phyloP scores from a whole-genome alignment of 2,888 invertebrate genomes.

The Drosophila atroscutellata region DNA sequence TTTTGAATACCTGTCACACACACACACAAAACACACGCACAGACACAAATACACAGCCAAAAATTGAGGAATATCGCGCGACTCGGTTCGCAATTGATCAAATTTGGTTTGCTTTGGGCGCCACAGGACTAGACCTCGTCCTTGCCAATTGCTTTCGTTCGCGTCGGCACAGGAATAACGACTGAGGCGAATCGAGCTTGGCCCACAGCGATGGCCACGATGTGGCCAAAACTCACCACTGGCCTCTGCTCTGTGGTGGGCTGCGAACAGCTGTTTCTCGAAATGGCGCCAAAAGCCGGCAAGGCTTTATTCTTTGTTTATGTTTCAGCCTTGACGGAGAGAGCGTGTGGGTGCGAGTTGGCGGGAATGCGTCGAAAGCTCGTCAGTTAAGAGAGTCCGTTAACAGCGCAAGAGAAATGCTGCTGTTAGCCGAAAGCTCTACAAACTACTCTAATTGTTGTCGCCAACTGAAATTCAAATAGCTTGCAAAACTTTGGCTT shows the following conservation, averaged over 20 bases:
- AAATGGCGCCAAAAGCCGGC: constrained; percentile 63
- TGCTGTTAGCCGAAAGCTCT: constrained; percentile 60
- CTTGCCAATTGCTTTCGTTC: constrained; percentile 59
- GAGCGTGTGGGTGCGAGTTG: not conserved
- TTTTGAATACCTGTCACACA: constrained; percentile 41
- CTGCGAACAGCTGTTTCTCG: constrained; percentile 37
- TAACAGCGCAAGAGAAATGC: constrained; percentile 62
- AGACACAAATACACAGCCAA: constrained; percentile 36
- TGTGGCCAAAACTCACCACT: constrained; percentile 54
- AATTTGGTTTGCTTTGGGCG: constrained; percentile 21
- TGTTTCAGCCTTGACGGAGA: constrained; percentile 20
- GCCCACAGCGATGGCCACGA: constrained; percentile 32
- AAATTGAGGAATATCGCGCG: constrained; percentile 17
- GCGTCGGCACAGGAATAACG: constrained; percentile 74
- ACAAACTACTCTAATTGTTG: constrained; percentile 8
- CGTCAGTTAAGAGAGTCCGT: constrained; percentile 28
- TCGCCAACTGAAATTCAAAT: constrained; percentile 34
- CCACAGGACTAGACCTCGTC: constrained; percentile 35
- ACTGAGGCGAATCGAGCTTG: constrained; percentile 60
- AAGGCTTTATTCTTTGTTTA: constrained; percentile 47
- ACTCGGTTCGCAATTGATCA: constrained; percentile 29
- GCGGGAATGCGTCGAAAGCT: constrained; percentile 42
- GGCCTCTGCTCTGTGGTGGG: constrained; percentile 50
- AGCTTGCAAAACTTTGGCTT: not conserved
- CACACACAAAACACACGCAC: constrained; percentile 8